Conservation (phyloP, 2,797 vertebrate genomes). For the Pangasius sanitwongsei region DNA sequence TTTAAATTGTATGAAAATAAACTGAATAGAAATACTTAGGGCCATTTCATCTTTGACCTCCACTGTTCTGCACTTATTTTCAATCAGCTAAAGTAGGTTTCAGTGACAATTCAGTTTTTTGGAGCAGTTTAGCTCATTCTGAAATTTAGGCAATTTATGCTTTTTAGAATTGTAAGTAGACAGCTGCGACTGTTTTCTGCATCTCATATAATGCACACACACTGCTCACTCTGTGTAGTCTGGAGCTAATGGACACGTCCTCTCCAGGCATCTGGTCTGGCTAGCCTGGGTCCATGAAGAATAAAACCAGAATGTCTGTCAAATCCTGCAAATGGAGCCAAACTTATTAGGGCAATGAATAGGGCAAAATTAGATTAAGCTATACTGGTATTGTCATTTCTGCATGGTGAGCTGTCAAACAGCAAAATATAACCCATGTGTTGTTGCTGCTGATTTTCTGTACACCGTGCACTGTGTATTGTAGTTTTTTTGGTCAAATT, state of each 20-base stretch:
- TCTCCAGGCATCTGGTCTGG: constrained; percentile 34
- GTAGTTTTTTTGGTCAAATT: constrained; percentile 7
- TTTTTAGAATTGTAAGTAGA: neutral
- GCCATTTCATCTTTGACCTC: neutral
- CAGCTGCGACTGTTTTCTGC: neutral
- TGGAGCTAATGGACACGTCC: neutral
- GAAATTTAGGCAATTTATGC: neutral
- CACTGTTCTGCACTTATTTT: neutral
- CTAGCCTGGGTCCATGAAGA: constrained; percentile 23
- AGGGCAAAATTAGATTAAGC: constrained; percentile 47
- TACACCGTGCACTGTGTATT: neutral
- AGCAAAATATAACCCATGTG: constrained; percentile 51
- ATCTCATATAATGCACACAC: constrained; percentile 21
- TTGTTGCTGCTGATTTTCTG: constrained; percentile 19
- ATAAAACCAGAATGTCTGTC: constrained; percentile 42
- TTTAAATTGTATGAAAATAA: neutral
- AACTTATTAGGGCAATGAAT: constrained; percentile 45
- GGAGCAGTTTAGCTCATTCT: neutral
- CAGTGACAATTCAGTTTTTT: neutral
- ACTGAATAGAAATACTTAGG: neutral
- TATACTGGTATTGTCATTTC: constrained; percentile 54
- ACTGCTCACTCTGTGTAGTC: constrained; percentile 32
- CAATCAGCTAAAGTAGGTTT: neutral
- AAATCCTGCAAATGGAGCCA: constrained; percentile 39
- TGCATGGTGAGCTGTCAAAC: constrained; percentile 46